phyloP scores from a whole-genome alignment of 2,113 vertebrate genomes.

The Petrocephalus microphthalmus region DNA sequence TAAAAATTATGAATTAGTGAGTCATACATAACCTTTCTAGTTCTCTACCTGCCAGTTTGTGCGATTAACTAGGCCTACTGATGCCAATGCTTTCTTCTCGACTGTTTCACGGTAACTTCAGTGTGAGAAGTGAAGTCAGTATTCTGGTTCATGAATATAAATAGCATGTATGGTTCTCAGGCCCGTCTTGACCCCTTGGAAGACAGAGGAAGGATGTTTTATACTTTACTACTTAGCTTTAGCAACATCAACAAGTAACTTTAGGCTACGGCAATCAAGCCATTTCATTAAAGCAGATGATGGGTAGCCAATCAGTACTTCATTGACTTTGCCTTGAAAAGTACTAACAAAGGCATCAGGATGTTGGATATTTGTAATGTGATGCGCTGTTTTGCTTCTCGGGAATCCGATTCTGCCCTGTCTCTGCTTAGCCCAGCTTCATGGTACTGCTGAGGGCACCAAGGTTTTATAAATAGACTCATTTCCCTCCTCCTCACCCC shows the following conservation, averaged over 20 bases:
- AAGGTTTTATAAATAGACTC: not conserved
- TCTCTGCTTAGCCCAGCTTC: not conserved
- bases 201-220: no score
- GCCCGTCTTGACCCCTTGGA: no score
- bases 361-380: not conserved
- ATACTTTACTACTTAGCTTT: not conserved
- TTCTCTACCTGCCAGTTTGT: not conserved
- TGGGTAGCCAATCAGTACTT: not conserved
- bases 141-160: slow-evolving; percentile 2
- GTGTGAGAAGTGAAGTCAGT: not conserved
- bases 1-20: not conserved
- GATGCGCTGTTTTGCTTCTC: not conserved
- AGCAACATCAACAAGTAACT: not conserved
- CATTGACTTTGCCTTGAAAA: not conserved
- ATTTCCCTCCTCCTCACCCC: not conserved
- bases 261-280: not conserved
- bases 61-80: not conserved
- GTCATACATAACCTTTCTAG: not conserved
- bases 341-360: not conserved
- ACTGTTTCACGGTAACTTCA: not conserved
- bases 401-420: not conserved
- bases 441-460: not conserved
- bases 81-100: not conserved
- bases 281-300: not conserved
- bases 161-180: not conserved